Evolutionary conservation across 2,888 invertebrate species (phyloP).

Genomic region (Latrodectus hesperus): DNA sequence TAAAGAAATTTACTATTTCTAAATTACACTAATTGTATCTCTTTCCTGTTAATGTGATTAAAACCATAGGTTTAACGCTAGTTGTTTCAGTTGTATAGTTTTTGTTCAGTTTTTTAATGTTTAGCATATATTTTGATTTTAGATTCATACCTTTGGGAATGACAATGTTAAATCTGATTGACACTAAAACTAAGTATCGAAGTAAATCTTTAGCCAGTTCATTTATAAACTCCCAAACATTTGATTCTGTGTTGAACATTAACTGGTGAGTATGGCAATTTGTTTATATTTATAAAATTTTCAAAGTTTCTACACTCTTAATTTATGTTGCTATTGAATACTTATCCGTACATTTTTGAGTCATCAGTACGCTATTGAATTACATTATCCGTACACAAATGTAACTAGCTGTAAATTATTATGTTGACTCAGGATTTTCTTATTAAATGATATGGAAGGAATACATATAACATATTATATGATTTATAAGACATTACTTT

Average conservation of each 20-base stretch:
- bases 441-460: too few relatives aligned
- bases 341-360: too few relatives aligned
- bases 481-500: too few relatives aligned
- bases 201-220: constrained; percentile 40
- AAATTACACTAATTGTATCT: too few relatives aligned
- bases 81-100: constrained; percentile 6
- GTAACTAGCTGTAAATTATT: background rate
- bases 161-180: constrained; percentile 46
- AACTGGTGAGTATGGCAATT: constrained; percentile 41
- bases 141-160: constrained; percentile 11
- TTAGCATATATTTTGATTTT: background rate
- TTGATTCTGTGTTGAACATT: constrained; percentile 51
- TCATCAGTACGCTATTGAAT: too few relatives aligned
- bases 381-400: too few relatives aligned
- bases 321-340: too few relatives aligned
- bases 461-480: too few relatives aligned
- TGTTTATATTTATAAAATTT: background rate
- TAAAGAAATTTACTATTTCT: too few relatives aligned
- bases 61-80: background rate
- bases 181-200: constrained; percentile 54
- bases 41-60: background rate
- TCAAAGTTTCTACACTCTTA: too few relatives aligned
- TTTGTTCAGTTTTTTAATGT: background rate
- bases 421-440: too few relatives aligned
- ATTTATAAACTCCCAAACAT: constrained; percentile 45